phyloP scores from a whole-genome alignment of 2,888 invertebrate species.

The Boloria euphrosyne region DNA sequence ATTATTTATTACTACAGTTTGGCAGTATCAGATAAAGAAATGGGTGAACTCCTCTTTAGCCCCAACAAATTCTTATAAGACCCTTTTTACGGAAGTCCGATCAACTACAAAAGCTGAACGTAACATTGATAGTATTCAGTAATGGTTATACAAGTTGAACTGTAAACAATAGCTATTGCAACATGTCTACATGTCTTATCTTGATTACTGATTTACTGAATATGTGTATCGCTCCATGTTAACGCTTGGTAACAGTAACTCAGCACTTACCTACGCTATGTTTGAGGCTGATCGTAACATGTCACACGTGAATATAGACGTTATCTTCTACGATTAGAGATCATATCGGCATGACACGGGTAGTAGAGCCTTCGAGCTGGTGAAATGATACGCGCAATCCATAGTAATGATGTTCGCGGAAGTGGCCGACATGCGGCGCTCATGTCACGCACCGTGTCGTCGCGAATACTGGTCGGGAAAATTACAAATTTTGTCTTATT shows the following conservation, averaged over 20 bases:
- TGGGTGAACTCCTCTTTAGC: neutral
- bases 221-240: constrained; percentile 26
- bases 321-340: constrained; percentile 14
- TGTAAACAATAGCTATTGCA: constrained; percentile 29
- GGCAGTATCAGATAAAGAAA: neutral
- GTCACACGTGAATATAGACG: constrained; percentile 15
- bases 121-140: constrained; percentile 12
- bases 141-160: constrained; percentile 5
- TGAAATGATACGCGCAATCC: constrained; percentile 56
- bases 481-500: neutral
- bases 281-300: neutral
- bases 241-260: constrained; percentile 38
- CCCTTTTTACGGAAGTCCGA: neutral
- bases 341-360: constrained; percentile 6
- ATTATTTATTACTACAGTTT: too few relatives aligned
- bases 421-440: constrained; percentile 50
- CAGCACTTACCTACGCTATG: constrained; percentile 22
- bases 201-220: constrained; percentile 37
- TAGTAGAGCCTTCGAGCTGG: constrained; percentile 30
- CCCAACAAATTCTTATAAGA: neutral
- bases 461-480: constrained; percentile 29
- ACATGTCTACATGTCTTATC: constrained; percentile 42
- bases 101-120: neutral
- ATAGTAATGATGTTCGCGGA: constrained; percentile 65
- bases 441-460: constrained; percentile 45